Evolutionary conservation across 1,140 invertebrate genomes (phyloP).

Genomic region (Ptiloglossa arizonensis): DNA sequence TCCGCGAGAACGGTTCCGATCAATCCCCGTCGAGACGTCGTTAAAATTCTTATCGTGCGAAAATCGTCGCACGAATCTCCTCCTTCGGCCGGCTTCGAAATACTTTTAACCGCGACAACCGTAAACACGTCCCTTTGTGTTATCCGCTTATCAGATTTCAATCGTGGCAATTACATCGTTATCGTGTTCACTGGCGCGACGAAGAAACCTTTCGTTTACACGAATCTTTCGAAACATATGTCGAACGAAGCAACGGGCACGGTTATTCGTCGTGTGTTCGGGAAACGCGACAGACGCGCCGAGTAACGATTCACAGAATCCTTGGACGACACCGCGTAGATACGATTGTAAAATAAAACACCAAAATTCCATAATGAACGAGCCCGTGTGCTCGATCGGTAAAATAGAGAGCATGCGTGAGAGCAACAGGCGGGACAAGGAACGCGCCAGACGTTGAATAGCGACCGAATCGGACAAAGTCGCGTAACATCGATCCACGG

Average conservation of each 20-base stretch:
- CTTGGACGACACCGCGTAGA: background rate
- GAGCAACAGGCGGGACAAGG: slow-evolving; percentile 37
- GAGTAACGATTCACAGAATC: background rate
- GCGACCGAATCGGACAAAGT: background rate
- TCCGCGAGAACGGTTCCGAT: background rate
- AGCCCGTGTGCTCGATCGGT: background rate
- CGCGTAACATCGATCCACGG: background rate
- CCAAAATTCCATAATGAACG: background rate
- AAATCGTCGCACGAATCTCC: too few species aligned
- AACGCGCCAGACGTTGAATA: background rate
- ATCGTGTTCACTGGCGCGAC: background rate
- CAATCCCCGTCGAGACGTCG: background rate
- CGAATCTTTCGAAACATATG: background rate
- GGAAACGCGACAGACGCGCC: slow-evolving; percentile 4
- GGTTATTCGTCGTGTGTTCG: background rate
- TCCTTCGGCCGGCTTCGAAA: background rate
- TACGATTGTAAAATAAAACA: background rate
- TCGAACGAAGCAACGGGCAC: background rate
- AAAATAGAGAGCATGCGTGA: slow-evolving; percentile 16
- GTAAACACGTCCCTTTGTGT: too few species aligned
- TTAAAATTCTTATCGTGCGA: too few species aligned
- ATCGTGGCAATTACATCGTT: background rate
- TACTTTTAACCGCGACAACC: background rate
- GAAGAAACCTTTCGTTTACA: background rate
- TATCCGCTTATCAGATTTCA: background rate